Percentiles rank a stretch among this genome's conserved stretches.
Conservation (phyloP, 2,797 vertebrate species). For the Crax fasciolata region DNA sequence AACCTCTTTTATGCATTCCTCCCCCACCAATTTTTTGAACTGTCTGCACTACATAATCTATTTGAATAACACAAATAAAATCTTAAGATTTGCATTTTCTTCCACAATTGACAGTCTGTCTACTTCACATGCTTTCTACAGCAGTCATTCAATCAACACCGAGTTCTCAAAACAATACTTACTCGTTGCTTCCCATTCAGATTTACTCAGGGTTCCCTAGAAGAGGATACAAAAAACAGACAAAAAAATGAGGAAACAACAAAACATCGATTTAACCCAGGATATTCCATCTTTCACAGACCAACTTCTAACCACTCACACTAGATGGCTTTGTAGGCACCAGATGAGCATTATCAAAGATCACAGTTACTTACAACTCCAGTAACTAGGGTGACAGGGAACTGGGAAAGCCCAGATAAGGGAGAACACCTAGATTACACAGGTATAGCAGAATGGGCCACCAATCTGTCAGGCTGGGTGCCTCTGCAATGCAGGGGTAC, state of each 20-base stretch:
- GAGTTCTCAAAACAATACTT: conserved; percentile 77
- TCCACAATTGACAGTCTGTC: not conserved
- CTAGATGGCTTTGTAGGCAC: not conserved
- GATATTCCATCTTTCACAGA: not conserved
- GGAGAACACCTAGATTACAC: not conserved
- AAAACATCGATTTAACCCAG: not conserved
- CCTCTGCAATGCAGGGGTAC: not conserved
- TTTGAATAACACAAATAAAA: not conserved
- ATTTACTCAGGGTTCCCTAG: conserved; percentile 95
- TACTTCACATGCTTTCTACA: not conserved
- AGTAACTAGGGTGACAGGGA: rapidly evolving
- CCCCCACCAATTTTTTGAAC: not conserved
- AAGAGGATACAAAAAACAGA: conserved; percentile 21
- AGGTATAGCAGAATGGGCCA: not conserved
- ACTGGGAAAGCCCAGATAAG: not conserved
- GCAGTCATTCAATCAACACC: not conserved
- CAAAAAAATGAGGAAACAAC: not conserved
- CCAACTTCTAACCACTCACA: not conserved
- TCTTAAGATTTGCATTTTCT: not conserved
- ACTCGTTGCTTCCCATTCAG: conserved; percentile 98
- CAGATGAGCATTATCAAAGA: not conserved
- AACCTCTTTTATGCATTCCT: not conserved
- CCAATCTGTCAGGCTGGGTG: not conserved
- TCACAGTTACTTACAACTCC: not conserved
- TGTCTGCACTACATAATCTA: not conserved